Conservation (phyloP, 2,888 invertebrate genomes). For the Athalia rosae region DNA sequence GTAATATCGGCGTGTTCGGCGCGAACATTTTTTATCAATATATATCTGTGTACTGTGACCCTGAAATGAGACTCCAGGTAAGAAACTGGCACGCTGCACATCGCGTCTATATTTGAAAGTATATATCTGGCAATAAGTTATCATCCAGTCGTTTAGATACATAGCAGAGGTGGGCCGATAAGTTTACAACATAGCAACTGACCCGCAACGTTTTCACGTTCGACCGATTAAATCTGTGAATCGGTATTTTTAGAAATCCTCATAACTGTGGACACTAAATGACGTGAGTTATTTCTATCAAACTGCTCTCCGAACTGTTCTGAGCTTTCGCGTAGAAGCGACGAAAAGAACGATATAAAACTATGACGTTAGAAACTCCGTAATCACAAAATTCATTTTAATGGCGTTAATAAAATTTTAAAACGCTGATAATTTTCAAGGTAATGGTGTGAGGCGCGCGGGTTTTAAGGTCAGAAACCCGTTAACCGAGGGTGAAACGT, state of each 20-base stretch:
- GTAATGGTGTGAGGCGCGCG: background rate
- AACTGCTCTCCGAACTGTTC: background rate
- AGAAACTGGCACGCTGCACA: background rate
- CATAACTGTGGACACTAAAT: background rate
- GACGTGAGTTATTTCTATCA: background rate
- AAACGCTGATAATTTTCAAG: background rate
- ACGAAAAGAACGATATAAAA: too few relatives aligned
- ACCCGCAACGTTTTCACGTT: constrained; percentile 37
- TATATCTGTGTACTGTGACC: background rate
- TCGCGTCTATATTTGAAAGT: background rate
- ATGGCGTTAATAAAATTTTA: background rate
- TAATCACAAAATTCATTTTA: background rate
- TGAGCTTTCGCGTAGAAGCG: too few relatives aligned
- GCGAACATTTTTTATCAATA: background rate
- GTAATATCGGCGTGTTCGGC: background rate
- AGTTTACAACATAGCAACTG: constrained; percentile 21
- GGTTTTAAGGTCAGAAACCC: constrained; percentile 6
- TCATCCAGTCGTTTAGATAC: too few relatives aligned
- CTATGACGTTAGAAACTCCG: too few relatives aligned
- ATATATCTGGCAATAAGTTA: constrained; percentile 6
- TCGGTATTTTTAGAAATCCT: constrained; percentile 30
- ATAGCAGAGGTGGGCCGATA: background rate
- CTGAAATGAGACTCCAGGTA: constrained; percentile 4
- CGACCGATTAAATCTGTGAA: constrained; percentile 36
- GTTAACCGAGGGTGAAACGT: background rate